Conservation (phyloP, 2,113 vertebrate genomes). For the Sakesphorus luctuosus region DNA sequence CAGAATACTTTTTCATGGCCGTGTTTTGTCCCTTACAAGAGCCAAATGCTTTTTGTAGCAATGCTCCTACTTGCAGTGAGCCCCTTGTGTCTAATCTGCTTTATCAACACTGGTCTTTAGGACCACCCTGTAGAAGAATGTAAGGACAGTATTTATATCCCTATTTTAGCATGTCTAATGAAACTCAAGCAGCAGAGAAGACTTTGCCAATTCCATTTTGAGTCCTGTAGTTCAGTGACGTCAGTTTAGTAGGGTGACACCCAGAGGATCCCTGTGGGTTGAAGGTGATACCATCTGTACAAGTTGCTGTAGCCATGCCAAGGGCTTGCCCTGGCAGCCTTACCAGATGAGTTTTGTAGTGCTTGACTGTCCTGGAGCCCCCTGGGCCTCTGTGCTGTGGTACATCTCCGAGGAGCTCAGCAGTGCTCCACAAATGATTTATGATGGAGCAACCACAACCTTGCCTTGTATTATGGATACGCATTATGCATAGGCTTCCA, state of each 20-base stretch:
- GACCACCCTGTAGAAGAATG: not conserved
- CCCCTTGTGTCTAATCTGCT: not conserved
- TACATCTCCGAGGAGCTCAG: not conserved
- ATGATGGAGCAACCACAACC: not conserved
- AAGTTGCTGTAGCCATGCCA: not conserved
- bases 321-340: not conserved
- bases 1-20: not conserved
- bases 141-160: not conserved
- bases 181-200: not conserved
- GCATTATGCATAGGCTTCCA: not conserved
- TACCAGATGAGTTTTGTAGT: not conserved
- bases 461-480: not conserved
- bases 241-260: not conserved
- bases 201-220: not conserved
- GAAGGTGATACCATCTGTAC: not conserved
- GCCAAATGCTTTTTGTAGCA: not conserved
- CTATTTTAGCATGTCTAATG: not conserved
- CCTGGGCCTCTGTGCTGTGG: not conserved
- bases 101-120: fast-evolving
- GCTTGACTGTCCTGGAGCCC: not conserved
- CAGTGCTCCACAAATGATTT: not conserved
- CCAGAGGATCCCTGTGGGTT: not conserved
- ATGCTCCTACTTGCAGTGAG: not conserved
- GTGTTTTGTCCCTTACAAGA: not conserved
- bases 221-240: not conserved